phyloP scores from a whole-genome alignment of 1,140 invertebrate genomes.

The Leptoteleia sp. region DNA sequence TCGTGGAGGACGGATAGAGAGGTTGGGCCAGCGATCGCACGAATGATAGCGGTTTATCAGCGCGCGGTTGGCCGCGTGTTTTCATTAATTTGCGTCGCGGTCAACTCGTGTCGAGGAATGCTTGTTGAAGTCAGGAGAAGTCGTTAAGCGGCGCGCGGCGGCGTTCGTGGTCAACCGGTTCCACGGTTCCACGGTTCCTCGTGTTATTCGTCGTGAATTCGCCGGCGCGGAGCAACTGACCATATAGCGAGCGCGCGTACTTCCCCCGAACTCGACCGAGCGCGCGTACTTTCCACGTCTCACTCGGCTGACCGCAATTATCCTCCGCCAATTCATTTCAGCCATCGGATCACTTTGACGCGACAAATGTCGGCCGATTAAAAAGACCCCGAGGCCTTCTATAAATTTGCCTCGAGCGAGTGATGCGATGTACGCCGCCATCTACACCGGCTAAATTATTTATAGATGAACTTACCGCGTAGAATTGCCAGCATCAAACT shows the following conservation, averaged over 20 bases:
- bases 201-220: conserved; percentile 78
- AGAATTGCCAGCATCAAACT: conserved; percentile 77
- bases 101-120: conserved; percentile 77
- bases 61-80: conserved; percentile 73
- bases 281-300: conserved; percentile 65
- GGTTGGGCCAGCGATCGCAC: conserved; percentile 58
- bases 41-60: conserved; percentile 76
- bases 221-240: conserved; percentile 75
- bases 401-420: no score
- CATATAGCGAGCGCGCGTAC: conserved; percentile 67
- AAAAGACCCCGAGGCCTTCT: no score
- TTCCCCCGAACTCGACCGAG: conserved; percentile 41
- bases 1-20: conserved; percentile 66
- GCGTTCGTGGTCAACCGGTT: conserved; percentile 75
- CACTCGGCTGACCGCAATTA: conserved; percentile 29
- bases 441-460: no score
- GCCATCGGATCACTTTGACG: conserved; percentile 1
- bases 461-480: conserved; percentile 72
- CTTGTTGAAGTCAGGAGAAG: conserved; percentile 74
- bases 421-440: no score
- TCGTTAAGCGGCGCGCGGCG: conserved; percentile 76
- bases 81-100: conserved; percentile 79
- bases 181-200: conserved; percentile 73
- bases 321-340: conserved; percentile 8
- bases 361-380: conserved; percentile 5